Conservation (phyloP, 2,113 vertebrate genomes). For the Condylura cristata region DNA sequence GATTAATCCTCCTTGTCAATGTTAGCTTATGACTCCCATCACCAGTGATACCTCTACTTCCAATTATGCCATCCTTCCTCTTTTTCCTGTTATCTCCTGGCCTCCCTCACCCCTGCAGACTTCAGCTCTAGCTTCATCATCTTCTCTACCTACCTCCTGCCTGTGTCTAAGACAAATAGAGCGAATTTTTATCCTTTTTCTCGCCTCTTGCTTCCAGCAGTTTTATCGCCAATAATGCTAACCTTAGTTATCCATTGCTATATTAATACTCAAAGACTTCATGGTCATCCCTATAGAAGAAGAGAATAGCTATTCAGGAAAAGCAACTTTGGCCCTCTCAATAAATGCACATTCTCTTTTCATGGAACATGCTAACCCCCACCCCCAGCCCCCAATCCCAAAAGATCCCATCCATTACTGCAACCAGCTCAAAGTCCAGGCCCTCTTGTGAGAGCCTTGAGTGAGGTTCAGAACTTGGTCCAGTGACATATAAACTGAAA, state of each 20-base stretch:
- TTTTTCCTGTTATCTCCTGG: not conserved
- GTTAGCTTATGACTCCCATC: not conserved
- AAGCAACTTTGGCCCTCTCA: not conserved
- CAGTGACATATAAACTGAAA: constrained; percentile 1
- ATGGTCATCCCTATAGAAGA: not conserved
- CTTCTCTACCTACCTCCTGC: not conserved
- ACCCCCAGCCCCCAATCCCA: not conserved
- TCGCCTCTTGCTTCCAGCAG: not conserved
- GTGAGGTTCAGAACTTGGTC: not conserved
- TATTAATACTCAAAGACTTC: not conserved
- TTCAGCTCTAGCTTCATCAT: not conserved
- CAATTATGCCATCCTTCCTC: not conserved
- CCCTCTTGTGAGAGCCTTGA: not conserved
- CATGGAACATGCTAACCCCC: not conserved
- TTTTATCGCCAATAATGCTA: not conserved
- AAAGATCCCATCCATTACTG: not conserved
- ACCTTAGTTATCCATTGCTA: not conserved
- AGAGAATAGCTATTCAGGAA: not conserved
- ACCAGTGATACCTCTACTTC: not conserved
- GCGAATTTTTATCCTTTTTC: not conserved
- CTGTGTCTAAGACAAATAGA: not conserved
- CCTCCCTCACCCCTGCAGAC: not conserved
- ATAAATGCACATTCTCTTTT: not conserved
- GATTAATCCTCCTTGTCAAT: not conserved
- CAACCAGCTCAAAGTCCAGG: not conserved